phyloP scores from a whole-genome alignment of 2,797 vertebrate species.

The Crenuchus spilurus region DNA sequence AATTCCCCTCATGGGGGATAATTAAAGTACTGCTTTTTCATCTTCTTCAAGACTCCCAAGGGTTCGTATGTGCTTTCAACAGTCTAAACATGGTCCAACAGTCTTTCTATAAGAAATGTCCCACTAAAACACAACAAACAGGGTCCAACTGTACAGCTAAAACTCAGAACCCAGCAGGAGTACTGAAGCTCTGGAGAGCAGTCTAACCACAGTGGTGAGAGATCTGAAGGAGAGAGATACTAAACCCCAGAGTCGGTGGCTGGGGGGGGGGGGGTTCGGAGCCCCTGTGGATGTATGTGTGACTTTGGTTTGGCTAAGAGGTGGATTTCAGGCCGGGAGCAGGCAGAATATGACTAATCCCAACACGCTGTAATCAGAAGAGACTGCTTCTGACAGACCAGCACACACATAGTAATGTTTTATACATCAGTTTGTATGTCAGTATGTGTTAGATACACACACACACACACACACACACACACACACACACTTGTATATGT shows the following conservation, averaged over 20 bases:
- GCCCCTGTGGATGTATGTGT: constrained; percentile 17
- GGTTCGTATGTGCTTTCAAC: not conserved
- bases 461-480: constrained; percentile 6
- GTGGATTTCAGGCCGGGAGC: constrained; percentile 73
- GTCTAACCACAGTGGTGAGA: not conserved
- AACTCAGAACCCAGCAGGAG: not conserved
- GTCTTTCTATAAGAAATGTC: not conserved
- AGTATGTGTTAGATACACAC: too few relatives aligned
- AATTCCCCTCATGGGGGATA: too few relatives aligned
- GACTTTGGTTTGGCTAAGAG: constrained; percentile 47
- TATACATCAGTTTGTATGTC: too few relatives aligned
- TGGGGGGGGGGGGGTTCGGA: not conserved
- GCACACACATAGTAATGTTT: constrained; percentile 2
- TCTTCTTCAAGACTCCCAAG: not conserved
- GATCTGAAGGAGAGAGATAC: not conserved
- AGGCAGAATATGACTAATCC: constrained; percentile 77
- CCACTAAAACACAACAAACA: not conserved
- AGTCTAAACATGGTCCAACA: not conserved
- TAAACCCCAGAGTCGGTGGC: not conserved
- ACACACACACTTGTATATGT: too few relatives aligned
- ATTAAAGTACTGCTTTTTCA: too few relatives aligned
- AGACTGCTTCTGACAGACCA: constrained; percentile 63
- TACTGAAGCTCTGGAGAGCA: not conserved
- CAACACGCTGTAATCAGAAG: constrained; percentile 74
- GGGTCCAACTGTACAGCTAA: not conserved